Base-by-base conservation (phyloP, 2,888 invertebrate genomes). In the Coecobrya sp. region DNA sequence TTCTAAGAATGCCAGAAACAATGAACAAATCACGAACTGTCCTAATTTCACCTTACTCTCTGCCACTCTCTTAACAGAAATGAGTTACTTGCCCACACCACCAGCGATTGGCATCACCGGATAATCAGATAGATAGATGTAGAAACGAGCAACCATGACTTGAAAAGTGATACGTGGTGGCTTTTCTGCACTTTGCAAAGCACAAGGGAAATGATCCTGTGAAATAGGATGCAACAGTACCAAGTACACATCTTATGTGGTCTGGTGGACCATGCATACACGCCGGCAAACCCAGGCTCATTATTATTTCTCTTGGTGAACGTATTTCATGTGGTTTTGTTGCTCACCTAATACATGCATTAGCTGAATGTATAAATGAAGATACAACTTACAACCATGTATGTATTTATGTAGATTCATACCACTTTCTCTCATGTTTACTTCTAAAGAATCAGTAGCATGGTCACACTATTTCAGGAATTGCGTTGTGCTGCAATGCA, bases 321-420 rank as follows among this genome's bases (percentile, higher is more conserved):
- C 79, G 52, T 27, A 91, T 91, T 87, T 82, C 59, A 91, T 91
- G 91, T 82, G 91, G 91, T 91, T 87, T 82, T 82, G 91, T 68
- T 86, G 87, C 82, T 91, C 82, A 82, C 73, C 86, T 86, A 62
- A 86, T 86, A 79, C 16, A 85, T 36, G 16, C 30, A 27, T 90
- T n/a, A 1, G 13, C 19, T 45, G 65, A 73, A 45, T 30, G 36
- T 13, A 27, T 59, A 8, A 42, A 68, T 59, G 19, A 36, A 2
- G 22, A 59, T 19, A 19, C 59, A 36, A n/a, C n/a, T n/a, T 36
- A 7, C 2, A 36, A 36, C 3, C 36, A 36, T 36, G n/a, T 7
- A 7, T n/a, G 55, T 55, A n/a, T n/a, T 55, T 55, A n/a, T 55
- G 22, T 22, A 62, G 62, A 62, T 62, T 65, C 1, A 68, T 68